phyloP scores from a whole-genome alignment of 2,113 vertebrate species.

The Monopterus albus region DNA sequence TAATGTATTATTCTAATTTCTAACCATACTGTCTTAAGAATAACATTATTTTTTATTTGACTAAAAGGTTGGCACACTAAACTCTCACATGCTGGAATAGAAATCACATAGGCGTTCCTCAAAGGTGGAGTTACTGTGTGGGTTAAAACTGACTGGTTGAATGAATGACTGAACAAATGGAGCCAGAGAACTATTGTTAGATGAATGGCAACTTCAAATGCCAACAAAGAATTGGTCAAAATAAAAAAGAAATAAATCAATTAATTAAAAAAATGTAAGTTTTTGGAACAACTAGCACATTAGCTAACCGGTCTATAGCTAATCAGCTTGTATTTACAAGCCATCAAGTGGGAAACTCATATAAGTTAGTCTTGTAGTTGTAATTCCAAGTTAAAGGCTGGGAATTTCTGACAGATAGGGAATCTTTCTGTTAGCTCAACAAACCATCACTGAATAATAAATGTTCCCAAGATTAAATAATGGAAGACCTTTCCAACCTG shows the following conservation, averaged over 20 bases:
- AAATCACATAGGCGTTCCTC: background rate
- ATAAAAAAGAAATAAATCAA: no score
- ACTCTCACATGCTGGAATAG: constrained; percentile 3
- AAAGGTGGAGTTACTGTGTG: background rate
- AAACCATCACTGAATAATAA: no score
- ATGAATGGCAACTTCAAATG: background rate
- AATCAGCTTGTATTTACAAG: background rate
- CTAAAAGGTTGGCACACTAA: background rate
- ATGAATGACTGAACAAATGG: no score
- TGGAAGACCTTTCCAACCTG: no score
- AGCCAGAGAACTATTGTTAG: background rate
- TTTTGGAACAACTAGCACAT: background rate
- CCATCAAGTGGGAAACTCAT: background rate
- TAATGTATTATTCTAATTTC: constrained; percentile 4
- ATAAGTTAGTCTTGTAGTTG: background rate
- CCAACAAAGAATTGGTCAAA: no score
- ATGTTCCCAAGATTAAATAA: no score
- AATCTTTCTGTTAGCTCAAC: no score
- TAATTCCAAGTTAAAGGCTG: no score
- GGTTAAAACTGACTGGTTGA: no score
- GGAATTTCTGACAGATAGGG: no score
- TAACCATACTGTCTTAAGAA: background rate
- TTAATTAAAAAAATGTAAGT: no score
- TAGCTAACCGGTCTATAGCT: no score
- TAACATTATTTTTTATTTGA: background rate